Evolutionary conservation across 2,888 invertebrate genomes (phyloP).

Genomic region (Drosophila anceps): DNA sequence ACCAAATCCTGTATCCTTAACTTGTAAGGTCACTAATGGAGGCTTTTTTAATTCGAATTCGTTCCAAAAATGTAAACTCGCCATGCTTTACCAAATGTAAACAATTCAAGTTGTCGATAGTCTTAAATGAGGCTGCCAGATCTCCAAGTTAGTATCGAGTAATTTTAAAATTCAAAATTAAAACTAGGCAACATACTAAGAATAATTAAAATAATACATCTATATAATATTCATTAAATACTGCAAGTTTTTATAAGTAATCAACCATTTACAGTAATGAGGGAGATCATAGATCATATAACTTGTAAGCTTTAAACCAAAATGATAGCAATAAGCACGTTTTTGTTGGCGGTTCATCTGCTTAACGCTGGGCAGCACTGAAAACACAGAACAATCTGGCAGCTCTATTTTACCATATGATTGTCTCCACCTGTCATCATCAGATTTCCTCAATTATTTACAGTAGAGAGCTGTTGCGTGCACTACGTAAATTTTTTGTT

Average conservation of each 20-base stretch:
- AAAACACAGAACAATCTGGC: conserved; percentile 14
- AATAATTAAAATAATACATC: background rate
- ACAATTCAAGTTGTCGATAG: conserved; percentile 19
- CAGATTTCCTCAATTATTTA: conserved; percentile 40
- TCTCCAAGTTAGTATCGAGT: background rate
- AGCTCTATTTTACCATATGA: conserved; percentile 39
- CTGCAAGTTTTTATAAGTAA: background rate
- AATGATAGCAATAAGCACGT: background rate
- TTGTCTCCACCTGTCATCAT: conserved; percentile 47
- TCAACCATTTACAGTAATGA: no score
- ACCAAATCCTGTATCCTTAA: conserved; percentile 71
- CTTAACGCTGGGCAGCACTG: conserved; percentile 16
- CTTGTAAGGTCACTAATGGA: conserved; percentile 75
- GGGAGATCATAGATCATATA: background rate
- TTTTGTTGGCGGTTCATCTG: conserved; percentile 1
- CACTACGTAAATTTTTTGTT: conserved; percentile 11
- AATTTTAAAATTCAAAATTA: background rate
- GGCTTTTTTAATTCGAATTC: conserved; percentile 82
- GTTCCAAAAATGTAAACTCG: conserved; percentile 77
- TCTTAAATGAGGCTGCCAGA: conserved; percentile 23
- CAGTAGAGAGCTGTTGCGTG: conserved; percentile 58
- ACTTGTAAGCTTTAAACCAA: background rate
- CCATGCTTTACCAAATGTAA: conserved; percentile 60
- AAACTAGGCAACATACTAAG: background rate
- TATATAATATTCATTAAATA: background rate